Evolutionary conservation across 2,797 vertebrate genomes (phyloP).

Genomic region (Chromis chromis): DNA sequence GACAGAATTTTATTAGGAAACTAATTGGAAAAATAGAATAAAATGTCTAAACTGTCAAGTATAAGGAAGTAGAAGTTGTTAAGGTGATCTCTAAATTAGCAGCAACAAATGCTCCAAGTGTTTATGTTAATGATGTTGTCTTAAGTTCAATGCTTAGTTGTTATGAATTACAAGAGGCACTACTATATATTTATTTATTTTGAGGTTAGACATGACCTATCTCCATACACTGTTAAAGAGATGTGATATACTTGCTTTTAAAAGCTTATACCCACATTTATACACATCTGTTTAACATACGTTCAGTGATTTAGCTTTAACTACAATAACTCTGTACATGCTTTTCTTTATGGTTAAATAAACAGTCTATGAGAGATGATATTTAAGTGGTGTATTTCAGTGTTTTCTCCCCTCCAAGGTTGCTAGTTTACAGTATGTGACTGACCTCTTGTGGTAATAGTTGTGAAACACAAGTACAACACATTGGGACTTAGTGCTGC

Average conservation of each 20-base stretch:
- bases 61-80: background rate
- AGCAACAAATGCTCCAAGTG: background rate
- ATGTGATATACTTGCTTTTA: background rate
- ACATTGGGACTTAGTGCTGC: background rate
- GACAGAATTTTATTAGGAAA: background rate
- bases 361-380: too few species aligned
- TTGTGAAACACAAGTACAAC: slow-evolving; percentile 12
- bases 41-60: background rate
- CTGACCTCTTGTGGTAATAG: slow-evolving; percentile 65
- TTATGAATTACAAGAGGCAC: background rate
- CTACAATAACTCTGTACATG: background rate
- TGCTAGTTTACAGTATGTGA: slow-evolving; percentile 23
- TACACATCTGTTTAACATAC: background rate
- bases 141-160: background rate
- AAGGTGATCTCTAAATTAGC: background rate
- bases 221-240: background rate
- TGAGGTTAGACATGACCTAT: background rate
- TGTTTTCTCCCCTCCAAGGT: background rate
- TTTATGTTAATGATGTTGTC: slow-evolving; percentile 2
- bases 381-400: background rate
- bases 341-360: too few species aligned
- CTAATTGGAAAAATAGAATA: background rate
- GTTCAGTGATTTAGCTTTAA: background rate
- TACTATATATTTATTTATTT: too few species aligned
- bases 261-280: background rate